Conservation (phyloP, 2,113 vertebrate genomes). For the Dicaeum eximium region DNA sequence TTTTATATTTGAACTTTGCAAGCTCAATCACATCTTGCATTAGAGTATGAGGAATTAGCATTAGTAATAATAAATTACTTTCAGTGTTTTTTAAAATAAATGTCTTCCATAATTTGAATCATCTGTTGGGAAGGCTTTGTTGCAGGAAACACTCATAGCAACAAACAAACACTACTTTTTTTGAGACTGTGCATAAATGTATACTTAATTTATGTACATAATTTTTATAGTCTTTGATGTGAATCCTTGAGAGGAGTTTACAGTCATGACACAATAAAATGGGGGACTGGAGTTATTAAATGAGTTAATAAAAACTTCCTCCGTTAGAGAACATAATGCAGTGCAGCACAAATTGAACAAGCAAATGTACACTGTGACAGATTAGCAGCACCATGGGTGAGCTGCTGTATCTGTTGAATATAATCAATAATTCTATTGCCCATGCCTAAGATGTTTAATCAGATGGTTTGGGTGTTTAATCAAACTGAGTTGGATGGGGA, state of each 20-base stretch:
- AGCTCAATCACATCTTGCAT: not conserved
- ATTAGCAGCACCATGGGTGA: not conserved
- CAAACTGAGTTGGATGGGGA: not conserved
- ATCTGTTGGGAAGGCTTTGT: not conserved
- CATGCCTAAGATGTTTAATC: not conserved
- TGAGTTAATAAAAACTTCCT: not conserved
- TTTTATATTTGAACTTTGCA: not conserved
- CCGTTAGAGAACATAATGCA: not conserved
- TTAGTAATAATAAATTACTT: not conserved
- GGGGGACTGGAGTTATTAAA: not conserved
- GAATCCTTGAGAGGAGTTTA: not conserved
- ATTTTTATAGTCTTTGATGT: not conserved
- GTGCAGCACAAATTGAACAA: not conserved
- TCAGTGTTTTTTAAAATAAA: not conserved
- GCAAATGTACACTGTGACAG: not conserved
- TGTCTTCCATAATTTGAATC: not conserved
- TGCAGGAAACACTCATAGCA: not conserved
- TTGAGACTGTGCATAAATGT: not conserved
- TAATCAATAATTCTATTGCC: not conserved
- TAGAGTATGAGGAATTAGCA: not conserved
- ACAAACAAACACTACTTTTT: not conserved
- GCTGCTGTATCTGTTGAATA: not conserved
- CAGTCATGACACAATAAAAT: not conserved
- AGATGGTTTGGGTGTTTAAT: not conserved
- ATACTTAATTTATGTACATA: not conserved